A percentile compares a stretch with the other conserved stretches of the same genome.
phyloP scores from a whole-genome alignment of 2,113 vertebrate genomes.

The Cygnus atratus region DNA sequence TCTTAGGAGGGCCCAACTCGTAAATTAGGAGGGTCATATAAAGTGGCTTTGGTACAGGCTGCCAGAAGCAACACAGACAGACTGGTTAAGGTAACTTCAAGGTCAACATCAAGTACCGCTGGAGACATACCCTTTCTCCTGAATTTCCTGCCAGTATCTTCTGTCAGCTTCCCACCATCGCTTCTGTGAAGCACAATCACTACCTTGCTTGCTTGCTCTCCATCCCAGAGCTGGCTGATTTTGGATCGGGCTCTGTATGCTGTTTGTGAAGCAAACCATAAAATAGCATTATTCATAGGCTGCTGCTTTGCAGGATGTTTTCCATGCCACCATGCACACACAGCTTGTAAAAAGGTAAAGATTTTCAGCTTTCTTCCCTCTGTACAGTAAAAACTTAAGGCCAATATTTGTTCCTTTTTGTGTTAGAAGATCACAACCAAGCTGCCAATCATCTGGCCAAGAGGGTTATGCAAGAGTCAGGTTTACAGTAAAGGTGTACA shows the following conservation, averaged over 20 bases:
- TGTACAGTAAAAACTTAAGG: neutral
- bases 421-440: neutral
- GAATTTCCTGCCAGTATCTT: neutral
- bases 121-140: neutral
- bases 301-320: neutral
- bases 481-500: conserved; percentile 55
- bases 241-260: neutral
- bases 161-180: neutral
- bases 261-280: neutral
- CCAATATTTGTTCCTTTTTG: conserved; percentile 1
- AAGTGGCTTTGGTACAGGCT: conserved; percentile 36
- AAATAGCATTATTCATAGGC: neutral
- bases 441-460: conserved; percentile 42
- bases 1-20: conserved; percentile 7
- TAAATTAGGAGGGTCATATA: conserved; percentile 37
- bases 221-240: neutral
- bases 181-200: neutral
- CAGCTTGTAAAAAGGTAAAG: neutral
- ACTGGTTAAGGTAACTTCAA: conserved; percentile 29
- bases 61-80: conserved; percentile 30
- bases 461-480: conserved; percentile 43
- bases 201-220: neutral
- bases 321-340: neutral
- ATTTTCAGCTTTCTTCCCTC: neutral
- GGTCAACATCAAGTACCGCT: neutral